These are phyloP conservation scores for Sisor rabdophorus DNA, from an alignment of 2,113 vertebrate genomes.

Conservation along the genomic window DNA sequence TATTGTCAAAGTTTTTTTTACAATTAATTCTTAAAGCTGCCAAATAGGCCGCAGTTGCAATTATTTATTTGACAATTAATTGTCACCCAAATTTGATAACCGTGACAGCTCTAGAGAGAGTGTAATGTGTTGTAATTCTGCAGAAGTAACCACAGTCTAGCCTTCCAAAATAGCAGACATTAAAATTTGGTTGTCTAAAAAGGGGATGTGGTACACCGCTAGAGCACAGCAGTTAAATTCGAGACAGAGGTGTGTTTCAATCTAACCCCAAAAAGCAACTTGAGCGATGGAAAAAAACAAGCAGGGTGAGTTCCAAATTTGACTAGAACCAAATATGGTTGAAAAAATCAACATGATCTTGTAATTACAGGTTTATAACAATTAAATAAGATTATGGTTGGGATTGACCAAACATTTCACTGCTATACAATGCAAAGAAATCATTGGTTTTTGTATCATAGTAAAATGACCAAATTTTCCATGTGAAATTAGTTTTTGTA, in stretches of 20 bases:
- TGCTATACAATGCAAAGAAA: background rate
- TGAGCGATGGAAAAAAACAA: background rate
- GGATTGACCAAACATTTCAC: background rate
- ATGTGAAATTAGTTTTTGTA: background rate
- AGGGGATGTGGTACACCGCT: slow-evolving; percentile 11
- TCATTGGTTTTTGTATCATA: background rate
- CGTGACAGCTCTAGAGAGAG: too few relatives aligned
- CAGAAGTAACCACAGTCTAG: slow-evolving; percentile 18
- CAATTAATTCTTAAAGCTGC: too few relatives aligned
- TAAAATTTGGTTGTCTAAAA: slow-evolving; percentile 13
- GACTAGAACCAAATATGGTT: background rate
- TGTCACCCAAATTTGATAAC: too few relatives aligned
- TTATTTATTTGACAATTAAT: too few relatives aligned
- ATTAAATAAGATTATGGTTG: background rate
- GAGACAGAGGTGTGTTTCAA: slow-evolving; percentile 7
- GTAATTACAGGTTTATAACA: background rate
- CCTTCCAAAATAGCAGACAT: slow-evolving; percentile 15
- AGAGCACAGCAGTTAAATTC: slow-evolving; percentile 4
- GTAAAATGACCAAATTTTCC: background rate
- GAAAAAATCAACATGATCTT: background rate
- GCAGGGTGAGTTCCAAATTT: background rate
- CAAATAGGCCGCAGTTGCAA: too few relatives aligned
- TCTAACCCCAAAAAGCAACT: background rate
- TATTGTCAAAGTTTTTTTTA: too few relatives aligned
- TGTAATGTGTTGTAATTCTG: background rate